Evolutionary conservation across 1,140 invertebrate species (phyloP).

Genomic region (Zaprionus nigranus): DNA sequence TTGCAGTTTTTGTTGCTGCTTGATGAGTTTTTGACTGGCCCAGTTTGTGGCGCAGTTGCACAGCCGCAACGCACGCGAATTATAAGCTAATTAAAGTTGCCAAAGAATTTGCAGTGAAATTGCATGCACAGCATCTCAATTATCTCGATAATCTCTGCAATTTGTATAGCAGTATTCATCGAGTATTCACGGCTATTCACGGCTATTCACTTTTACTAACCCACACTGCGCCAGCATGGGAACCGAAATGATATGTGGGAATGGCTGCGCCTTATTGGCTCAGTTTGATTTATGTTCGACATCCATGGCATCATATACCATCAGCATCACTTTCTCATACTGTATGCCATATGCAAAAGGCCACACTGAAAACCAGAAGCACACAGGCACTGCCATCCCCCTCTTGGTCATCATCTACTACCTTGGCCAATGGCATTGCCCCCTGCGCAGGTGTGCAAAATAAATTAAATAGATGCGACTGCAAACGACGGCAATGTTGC

Average conservation of each 20-base stretch:
- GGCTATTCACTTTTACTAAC: slow-evolving; percentile 48
- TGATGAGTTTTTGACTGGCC: slow-evolving; percentile 60
- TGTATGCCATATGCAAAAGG: slow-evolving; percentile 60
- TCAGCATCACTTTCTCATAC: slow-evolving; percentile 54
- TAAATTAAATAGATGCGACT: slow-evolving; percentile 64
- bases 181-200: slow-evolving; percentile 44
- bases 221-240: slow-evolving; percentile 51
- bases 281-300: slow-evolving; percentile 75
- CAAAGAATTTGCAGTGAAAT: slow-evolving; percentile 66
- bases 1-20: slow-evolving; percentile 27
- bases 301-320: slow-evolving; percentile 9
- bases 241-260: slow-evolving; percentile 61
- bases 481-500: slow-evolving; percentile 46
- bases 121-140: slow-evolving; percentile 47
- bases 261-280: slow-evolving; percentile 65
- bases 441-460: slow-evolving; percentile 73
- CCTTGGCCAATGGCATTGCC: slow-evolving; percentile 19
- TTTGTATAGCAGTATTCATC: slow-evolving; percentile 23
- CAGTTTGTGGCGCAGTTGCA: slow-evolving; percentile 66
- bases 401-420: slow-evolving; percentile 22
- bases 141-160: slow-evolving; percentile 34
- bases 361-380: slow-evolving; percentile 68
- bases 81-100: slow-evolving; percentile 71
- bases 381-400: not conserved
- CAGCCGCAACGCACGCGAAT: slow-evolving; percentile 72